Percentiles rank a stretch among this genome's conserved stretches.
phyloP scores from a whole-genome alignment of 2,113 vertebrate genomes.

The Rhombomys opimus region DNA sequence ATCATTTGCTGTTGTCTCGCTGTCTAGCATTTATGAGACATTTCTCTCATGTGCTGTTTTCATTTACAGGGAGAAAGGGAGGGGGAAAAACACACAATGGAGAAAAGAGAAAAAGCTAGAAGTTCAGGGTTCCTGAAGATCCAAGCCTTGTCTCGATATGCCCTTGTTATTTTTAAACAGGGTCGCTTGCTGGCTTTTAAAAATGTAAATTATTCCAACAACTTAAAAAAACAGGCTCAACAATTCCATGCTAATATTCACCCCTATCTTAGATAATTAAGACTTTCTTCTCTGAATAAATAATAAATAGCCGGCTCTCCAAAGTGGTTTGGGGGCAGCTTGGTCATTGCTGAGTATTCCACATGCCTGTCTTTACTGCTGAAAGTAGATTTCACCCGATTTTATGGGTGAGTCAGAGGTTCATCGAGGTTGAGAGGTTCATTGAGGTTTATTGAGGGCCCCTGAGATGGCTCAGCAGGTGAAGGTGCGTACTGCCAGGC shows the following conservation, averaged over 20 bases:
- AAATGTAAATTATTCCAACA: slow-evolving; percentile 44
- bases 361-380: not conserved
- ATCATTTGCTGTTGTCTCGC: not conserved
- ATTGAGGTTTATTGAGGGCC: not conserved
- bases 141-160: not conserved
- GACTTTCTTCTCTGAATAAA: slow-evolving; percentile 40
- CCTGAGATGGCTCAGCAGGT: not conserved
- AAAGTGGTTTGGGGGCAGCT: not conserved
- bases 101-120: not conserved
- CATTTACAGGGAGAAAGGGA: not conserved
- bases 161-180: not conserved
- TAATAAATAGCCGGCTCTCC: not conserved
- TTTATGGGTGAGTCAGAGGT: not conserved
- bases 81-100: not conserved
- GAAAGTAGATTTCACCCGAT: not conserved
- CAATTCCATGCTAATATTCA: slow-evolving; percentile 14
- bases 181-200: slow-evolving; percentile 17
- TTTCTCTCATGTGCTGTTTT: not conserved
- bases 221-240: not conserved
- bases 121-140: not conserved
- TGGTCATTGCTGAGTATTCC: not conserved
- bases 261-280: slow-evolving; percentile 27
- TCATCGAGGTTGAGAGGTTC: not conserved
- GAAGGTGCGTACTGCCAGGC: not conserved
- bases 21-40: not conserved